These are phyloP conservation scores for Trachops cirrhosus DNA, from an alignment of 2,797 vertebrate species.

Conservation along the genomic window DNA sequence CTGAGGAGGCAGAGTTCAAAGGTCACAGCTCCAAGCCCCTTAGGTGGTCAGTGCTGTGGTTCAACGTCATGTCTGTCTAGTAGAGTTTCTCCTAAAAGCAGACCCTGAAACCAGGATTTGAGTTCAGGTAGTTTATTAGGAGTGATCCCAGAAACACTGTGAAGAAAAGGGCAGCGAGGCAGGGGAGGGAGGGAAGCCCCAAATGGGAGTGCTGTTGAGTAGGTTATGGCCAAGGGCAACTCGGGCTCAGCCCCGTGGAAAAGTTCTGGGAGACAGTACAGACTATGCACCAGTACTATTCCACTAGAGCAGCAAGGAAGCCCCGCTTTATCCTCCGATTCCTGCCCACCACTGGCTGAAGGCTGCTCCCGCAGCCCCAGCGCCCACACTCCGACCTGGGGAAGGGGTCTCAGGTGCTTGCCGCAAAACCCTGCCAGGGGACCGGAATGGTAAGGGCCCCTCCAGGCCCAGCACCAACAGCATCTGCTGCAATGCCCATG, in stretches of 20 bases:
- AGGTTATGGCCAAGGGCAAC: background rate
- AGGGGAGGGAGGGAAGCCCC: background rate
- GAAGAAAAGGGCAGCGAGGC: background rate
- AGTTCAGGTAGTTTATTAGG: background rate
- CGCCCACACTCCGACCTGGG: background rate
- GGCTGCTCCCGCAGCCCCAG: background rate
- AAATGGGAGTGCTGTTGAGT: background rate
- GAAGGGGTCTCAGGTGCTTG: background rate
- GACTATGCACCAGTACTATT: background rate
- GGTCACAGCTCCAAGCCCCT: background rate
- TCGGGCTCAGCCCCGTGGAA: background rate
- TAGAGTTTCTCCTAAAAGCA: background rate
- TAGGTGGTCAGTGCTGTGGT: background rate
- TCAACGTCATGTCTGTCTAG: background rate
- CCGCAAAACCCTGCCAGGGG: background rate
- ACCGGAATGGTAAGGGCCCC: background rate
- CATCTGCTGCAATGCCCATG: no score
- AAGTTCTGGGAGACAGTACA: background rate
- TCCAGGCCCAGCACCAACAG: background rate
- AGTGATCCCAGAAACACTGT: background rate
- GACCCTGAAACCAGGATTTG: background rate
- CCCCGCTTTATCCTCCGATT: background rate
- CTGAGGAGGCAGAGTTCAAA: background rate
- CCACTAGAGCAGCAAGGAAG: background rate
- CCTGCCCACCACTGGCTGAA: background rate